These are phyloP conservation scores for Lasioglossum leucozonium DNA, from an alignment of 2,888 invertebrate genomes.

Conservation along the genomic window DNA sequence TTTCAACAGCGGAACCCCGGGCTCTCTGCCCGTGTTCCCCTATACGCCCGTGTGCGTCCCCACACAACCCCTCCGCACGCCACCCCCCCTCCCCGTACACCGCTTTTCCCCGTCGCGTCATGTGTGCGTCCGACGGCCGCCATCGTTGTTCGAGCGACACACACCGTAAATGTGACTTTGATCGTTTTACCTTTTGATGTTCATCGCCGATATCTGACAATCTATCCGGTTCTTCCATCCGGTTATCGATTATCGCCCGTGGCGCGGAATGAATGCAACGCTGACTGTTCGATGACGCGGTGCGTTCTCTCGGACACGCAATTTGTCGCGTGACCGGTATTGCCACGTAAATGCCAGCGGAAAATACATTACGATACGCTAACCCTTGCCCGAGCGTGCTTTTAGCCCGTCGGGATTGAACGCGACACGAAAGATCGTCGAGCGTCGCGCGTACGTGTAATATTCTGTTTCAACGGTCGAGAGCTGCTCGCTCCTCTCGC, in stretches of 20 bases:
- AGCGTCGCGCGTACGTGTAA: neutral
- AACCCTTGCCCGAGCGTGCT: neutral
- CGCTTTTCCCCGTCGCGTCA: neutral
- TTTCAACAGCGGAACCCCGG: constrained; percentile 28
- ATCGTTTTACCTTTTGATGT: constrained; percentile 63
- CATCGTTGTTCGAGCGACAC: constrained; percentile 24
- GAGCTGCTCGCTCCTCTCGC: too few species aligned
- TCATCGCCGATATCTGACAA: constrained; percentile 62
- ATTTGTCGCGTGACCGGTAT: constrained; percentile 57
- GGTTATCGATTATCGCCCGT: constrained; percentile 60
- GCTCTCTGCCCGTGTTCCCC: neutral
- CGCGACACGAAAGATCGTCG: neutral
- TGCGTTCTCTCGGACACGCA: constrained; percentile 52
- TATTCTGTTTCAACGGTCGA: neutral
- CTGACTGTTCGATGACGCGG: constrained; percentile 53
- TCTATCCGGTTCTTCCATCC: constrained; percentile 59
- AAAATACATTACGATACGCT: constrained; percentile 46
- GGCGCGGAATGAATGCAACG: constrained; percentile 53
- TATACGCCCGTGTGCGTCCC: too few species aligned
- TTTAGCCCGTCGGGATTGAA: neutral
- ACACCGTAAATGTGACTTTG: constrained; percentile 55
- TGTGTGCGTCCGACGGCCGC: neutral
- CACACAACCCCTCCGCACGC: too few species aligned
- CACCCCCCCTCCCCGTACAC: neutral
- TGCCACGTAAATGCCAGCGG: constrained; percentile 60